phyloP scores from a whole-genome alignment of 2,113 vertebrate species.

The Ivindomyrus marchei region DNA sequence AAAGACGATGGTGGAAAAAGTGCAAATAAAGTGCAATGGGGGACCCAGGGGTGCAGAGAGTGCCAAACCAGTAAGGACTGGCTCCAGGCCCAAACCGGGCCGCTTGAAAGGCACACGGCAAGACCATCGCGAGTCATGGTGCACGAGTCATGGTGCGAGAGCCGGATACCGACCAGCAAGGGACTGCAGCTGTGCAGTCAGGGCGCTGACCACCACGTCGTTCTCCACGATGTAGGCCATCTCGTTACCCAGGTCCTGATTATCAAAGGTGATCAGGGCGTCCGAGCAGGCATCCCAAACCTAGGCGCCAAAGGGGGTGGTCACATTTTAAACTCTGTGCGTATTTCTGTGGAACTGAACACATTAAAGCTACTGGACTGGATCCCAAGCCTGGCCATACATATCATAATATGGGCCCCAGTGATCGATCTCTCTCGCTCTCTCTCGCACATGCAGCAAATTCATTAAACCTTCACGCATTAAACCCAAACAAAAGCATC shows the following conservation, averaged over 20 bases:
- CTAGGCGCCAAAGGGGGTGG: slow-evolving; percentile 61
- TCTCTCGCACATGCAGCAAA: neutral
- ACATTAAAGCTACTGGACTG: slow-evolving; percentile 51
- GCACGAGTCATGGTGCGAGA: neutral
- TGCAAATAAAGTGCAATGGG: slow-evolving; percentile 54
- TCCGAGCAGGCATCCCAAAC: slow-evolving; percentile 98
- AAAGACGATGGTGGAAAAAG: slow-evolving; percentile 38
- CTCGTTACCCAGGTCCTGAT: slow-evolving; percentile 79
- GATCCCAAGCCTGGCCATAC: neutral
- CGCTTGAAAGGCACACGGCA: neutral
- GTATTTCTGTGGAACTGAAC: slow-evolving; percentile 49
- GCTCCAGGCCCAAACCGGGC: slow-evolving; percentile 25
- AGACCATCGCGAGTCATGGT: neutral
- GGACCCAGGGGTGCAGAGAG: slow-evolving; percentile 37
- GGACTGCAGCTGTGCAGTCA: slow-evolving; percentile 79
- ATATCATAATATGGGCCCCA: neutral
- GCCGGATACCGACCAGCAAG: slow-evolving; percentile 68
- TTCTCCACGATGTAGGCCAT: slow-evolving; percentile 97
- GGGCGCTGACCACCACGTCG: slow-evolving; percentile 78
- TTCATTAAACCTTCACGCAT: neutral
- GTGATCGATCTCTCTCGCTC: neutral
- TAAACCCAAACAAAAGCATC: neutral
- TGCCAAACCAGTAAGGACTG: slow-evolving; percentile 34
- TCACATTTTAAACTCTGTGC: slow-evolving; percentile 38
- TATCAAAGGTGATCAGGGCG: slow-evolving; percentile 92